phyloP scores from a whole-genome alignment of 2,888 invertebrate species.

The Hylaea fasciaria region DNA sequence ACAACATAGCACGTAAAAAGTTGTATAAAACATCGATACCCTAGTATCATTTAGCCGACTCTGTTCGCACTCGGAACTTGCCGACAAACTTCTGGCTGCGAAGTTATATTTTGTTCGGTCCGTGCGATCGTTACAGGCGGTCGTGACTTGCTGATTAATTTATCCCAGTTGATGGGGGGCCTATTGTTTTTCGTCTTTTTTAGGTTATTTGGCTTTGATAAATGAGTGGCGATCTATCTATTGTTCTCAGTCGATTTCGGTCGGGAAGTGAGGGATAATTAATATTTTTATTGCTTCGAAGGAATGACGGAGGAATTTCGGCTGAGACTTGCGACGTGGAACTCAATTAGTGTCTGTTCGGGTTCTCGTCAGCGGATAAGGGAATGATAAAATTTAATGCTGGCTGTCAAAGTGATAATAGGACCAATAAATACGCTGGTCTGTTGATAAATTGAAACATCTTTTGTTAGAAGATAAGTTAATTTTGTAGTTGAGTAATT shows the following conservation, averaged over 20 bases:
- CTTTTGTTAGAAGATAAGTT: no score
- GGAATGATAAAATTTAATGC: conserved; percentile 8
- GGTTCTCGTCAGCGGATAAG: conserved; percentile 14
- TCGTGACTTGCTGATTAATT: conserved; percentile 82
- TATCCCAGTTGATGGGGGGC: conserved; percentile 42
- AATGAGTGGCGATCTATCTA: conserved; percentile 59
- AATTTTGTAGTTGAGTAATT: no score
- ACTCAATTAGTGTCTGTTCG: conserved; percentile 27
- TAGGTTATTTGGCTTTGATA: conserved; percentile 59
- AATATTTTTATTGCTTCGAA: conserved; percentile 38
- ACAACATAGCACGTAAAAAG: conserved; percentile 60
- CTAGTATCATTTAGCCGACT: conserved; percentile 61
- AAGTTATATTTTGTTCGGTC: conserved; percentile 66
- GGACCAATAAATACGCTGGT: neutral
- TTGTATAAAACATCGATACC: conserved; percentile 62
- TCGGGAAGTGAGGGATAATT: conserved; percentile 50
- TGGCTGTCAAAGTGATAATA: neutral
- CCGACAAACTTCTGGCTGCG: conserved; percentile 58
- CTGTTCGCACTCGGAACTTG: conserved; percentile 50
- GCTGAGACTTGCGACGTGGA: conserved; percentile 11
- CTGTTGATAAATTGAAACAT: neutral
- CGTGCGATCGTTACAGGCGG: conserved; percentile 75
- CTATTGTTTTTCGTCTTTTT: conserved; percentile 67
- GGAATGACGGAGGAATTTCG: conserved; percentile 31
- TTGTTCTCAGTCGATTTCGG: conserved; percentile 47